Base-by-base conservation (phyloP, 2,888 invertebrate genomes). In the Hypena proboscidalis region DNA sequence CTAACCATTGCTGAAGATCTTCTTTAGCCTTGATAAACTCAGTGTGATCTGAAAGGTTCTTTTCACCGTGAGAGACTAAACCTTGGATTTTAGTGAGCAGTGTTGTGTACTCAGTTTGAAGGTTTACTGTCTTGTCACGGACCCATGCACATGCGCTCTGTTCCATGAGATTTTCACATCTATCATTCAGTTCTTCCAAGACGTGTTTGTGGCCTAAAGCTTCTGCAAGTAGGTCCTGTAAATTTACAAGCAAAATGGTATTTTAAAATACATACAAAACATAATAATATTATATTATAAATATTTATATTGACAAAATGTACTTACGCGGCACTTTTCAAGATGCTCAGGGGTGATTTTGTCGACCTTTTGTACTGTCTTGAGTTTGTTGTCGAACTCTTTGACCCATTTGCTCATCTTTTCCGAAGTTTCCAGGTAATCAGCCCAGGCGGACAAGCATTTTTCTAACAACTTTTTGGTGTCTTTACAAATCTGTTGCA, bases 11-110 rank as follows among this genome's bases (percentile, higher is more conserved):
- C 56, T 96, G 95, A 62, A 98, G 92, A 65, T 96, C 95, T 47
- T 94, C 93, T 72, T 97, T 97, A 9, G 96, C 96, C 67, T 96
- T 96, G 4, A 97, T 92, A 80, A 98, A 97, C 74, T 98, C 97
- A 0, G 96, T 97, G 72, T 97, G 97, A 77, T 98, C 97, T 0
- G 96, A 95, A 0, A 98, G 88, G 79, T 96, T 97, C 88, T 97
- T 97, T 76, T 98, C 97, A 6, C 97, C 95, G 74, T 95, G 95
- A 1, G 96, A 95, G 10, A 97, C 95, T 23, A 97, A 88, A 43
- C 93, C 95, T 90, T 97, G 97, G 15, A 95, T 94, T 52, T 94
- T 94, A 0, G 96, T 95, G 15, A 97, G 79, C 7, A 97, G 80
- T 55, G 94, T 94, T 0, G 96, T 95, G 71, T 97, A 97, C 42